Percentiles rank a stretch among this genome's conserved stretches.
Conservation (phyloP, 2,888 invertebrate species). For the Loripinus fragilis region DNA sequence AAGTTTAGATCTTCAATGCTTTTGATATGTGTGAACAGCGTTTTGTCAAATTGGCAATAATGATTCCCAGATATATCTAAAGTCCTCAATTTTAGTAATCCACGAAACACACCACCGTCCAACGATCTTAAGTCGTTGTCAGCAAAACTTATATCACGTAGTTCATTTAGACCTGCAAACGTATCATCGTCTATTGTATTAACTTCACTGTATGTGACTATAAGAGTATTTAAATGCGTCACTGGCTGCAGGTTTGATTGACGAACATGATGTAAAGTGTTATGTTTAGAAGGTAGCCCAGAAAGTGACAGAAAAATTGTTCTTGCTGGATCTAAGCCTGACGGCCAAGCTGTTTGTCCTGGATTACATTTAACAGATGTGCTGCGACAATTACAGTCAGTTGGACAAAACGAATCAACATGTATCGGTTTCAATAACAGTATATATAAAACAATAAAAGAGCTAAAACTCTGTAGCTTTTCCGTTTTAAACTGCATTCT, state of each 20-base stretch:
- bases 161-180: constrained; percentile 47
- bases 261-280: constrained; percentile 29
- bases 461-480: constrained; percentile 28
- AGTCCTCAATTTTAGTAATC: constrained; percentile 51
- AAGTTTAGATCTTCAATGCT: constrained; percentile 56
- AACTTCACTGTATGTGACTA: constrained; percentile 46
- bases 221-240: constrained; percentile 36
- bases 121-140: constrained; percentile 55
- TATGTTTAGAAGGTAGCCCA: constrained; percentile 28
- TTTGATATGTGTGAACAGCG: constrained; percentile 43
- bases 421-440: constrained; percentile 20
- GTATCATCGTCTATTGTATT: constrained; percentile 42
- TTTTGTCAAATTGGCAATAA: constrained; percentile 51
- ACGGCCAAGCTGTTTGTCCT: constrained; percentile 37
- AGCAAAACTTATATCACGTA: constrained; percentile 54
- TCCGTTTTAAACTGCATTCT: constrained; percentile 33
- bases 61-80: constrained; percentile 61
- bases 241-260: constrained; percentile 40
- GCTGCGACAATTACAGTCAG: constrained; percentile 35
- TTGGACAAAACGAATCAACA: constrained; percentile 40
- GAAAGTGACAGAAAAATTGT: constrained; percentile 23
- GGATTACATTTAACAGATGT: constrained; percentile 28
- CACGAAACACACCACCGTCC: constrained; percentile 52
- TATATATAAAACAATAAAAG: constrained; percentile 24
- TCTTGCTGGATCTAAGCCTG: constrained; percentile 19